Percentiles rank a stretch among this genome's conserved stretches.
Evolutionary conservation across 2,113 vertebrate species (phyloP).

Genomic region (Ptychochromis oligacanthus): DNA sequence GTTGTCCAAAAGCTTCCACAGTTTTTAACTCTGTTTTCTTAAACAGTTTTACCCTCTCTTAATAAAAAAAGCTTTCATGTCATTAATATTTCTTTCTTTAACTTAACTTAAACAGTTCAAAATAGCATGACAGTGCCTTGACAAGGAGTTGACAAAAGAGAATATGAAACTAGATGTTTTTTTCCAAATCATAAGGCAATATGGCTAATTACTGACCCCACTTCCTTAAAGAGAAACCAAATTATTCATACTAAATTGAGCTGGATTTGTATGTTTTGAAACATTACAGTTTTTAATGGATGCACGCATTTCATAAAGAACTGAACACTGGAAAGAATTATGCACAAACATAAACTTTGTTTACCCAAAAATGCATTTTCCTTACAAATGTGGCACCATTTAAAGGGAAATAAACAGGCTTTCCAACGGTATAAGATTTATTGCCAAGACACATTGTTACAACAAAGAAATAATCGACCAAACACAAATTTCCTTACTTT

Average conservation of each 20-base stretch:
- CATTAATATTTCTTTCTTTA: background rate
- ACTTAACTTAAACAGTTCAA: background rate
- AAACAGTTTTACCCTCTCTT: background rate
- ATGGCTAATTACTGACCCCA: background rate
- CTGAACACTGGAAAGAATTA: background rate
- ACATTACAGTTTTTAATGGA: background rate
- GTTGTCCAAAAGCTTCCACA: too few species aligned
- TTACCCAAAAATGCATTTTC: too few species aligned
- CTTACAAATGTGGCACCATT: too few species aligned
- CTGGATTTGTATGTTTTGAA: background rate
- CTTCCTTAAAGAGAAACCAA: background rate
- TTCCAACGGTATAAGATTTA: too few species aligned
- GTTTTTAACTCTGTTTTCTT: too few species aligned
- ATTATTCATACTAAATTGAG: background rate
- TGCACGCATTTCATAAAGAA: background rate
- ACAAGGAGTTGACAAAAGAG: background rate
- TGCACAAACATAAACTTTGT: background rate
- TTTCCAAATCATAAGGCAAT: too few species aligned
- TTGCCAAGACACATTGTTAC: too few species aligned
- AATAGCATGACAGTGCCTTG: background rate
- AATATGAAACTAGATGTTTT: background rate
- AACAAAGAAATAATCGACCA: too few species aligned
- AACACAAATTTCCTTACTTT: too few species aligned
- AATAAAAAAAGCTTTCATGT: background rate
- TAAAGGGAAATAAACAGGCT: too few species aligned